Conservation (phyloP, 1,140 invertebrate species). For the Dendrolimus kikuchii region DNA sequence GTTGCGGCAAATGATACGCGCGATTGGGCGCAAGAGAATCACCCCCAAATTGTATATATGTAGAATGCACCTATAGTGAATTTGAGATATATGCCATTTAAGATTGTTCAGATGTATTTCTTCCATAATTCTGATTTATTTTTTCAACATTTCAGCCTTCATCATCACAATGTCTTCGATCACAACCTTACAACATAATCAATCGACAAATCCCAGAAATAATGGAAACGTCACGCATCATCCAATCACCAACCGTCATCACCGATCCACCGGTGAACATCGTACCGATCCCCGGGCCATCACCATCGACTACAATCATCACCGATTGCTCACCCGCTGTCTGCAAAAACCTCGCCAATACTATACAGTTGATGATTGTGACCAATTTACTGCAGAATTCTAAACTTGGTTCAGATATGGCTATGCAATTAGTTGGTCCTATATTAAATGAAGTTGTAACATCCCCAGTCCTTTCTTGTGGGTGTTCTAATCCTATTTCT, state of each 20-base stretch:
- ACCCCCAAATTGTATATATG: no score
- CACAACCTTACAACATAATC: constrained; percentile 16
- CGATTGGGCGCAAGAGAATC: no score
- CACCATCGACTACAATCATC: constrained; percentile 35
- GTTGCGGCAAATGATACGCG: no score
- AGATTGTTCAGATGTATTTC: no score
- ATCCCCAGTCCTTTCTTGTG: constrained; percentile 27
- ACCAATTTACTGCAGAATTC: constrained; percentile 42
- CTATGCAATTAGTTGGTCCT: constrained; percentile 31
- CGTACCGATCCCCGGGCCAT: constrained; percentile 10
- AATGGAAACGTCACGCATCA: constrained; percentile 6
- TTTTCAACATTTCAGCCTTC: constrained; percentile 18
- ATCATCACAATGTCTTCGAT: constrained; percentile 20
- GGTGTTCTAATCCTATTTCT: constrained; percentile 29
- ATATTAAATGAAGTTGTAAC: constrained; percentile 37
- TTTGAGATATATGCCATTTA: no score
- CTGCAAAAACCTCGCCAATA: constrained; percentile 49
- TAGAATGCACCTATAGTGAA: no score
- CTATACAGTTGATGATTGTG: constrained; percentile 53
- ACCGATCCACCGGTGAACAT: constrained; percentile 11
- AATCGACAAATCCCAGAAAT: constrained; percentile 20
- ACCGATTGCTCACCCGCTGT: constrained; percentile 50
- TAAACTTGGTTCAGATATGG: constrained; percentile 25
- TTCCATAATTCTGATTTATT: no score
- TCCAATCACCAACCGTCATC: constrained; percentile 8